Evolutionary conservation across 2,797 vertebrate genomes (phyloP), one percentile per base, ranked within the genome.

Genomic region (Darevskia nairensis): DNA sequence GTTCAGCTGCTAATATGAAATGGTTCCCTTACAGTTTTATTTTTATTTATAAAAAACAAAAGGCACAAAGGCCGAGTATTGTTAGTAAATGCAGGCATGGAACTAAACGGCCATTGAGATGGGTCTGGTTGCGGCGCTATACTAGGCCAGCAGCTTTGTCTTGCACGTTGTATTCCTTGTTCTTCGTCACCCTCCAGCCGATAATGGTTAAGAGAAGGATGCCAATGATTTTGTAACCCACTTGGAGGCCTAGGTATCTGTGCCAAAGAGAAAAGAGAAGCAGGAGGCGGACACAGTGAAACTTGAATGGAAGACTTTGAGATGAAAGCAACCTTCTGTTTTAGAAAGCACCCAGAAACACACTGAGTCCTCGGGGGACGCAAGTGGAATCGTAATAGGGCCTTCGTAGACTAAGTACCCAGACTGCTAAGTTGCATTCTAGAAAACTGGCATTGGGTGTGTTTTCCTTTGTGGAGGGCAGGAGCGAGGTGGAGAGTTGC

Each of bases 171-270:
- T 99, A 99, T 91, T 98, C 98, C 89, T 97, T 96, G 88, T 97
- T 98, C 87, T 96, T 98, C 92, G 98, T 97, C 92, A 98, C 97
- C 90, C 98, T 98, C 98, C 98, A 99, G 75, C 97, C 95, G 93
- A 97, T 95, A 77, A 98, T 88, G 64, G 95, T 91, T 3, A 99
- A 96, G 44, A 99, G 94, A 75, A 97, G 0, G 1, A 98, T 93
- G 29, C 99, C 99, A 94, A 98, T 89, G 7, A 96, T 90, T 94
- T 99, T 99, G 95, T 98, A 99, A n/a, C 96, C 97, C 93, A 99
- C 92, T 94, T 99, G 98, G 86, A 99, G 95, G 88, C 99, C 99
- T 90, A 99, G 93, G 92, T 98, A 99, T 92, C 99, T 99, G 96
- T 55, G 50, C 50, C 3, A 3, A 3, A 87, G 76, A 92, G 69